Evolutionary conservation across 2,113 vertebrate species (phyloP).

Genomic region (Cacatua alba): DNA sequence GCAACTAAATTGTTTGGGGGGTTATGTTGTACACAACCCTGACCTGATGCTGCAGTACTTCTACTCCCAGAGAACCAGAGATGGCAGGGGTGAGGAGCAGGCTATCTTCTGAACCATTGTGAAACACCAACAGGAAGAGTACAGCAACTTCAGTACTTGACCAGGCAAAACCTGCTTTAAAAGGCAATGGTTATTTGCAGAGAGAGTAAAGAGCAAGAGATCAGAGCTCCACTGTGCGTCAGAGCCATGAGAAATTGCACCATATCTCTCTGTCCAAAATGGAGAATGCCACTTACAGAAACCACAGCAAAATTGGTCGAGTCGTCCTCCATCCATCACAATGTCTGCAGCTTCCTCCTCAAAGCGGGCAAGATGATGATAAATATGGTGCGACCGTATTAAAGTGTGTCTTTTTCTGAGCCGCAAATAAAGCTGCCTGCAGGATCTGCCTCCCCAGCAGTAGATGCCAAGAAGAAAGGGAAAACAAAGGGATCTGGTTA

Average conservation of each 20-base stretch:
- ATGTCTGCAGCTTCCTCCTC: neutral
- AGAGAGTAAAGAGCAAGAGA: neutral
- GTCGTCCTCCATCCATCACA: neutral
- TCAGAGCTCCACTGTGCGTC: neutral
- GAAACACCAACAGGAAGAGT: neutral
- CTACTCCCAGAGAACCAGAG: neutral
- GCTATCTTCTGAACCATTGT: neutral
- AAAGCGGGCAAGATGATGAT: neutral
- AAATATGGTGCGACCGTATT: neutral
- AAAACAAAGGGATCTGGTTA: neutral
- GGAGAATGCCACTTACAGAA: neutral
- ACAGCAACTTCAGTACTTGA: neutral
- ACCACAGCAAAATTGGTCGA: neutral
- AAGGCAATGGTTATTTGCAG: neutral
- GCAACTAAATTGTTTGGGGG: neutral
- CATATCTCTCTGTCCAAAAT: neutral
- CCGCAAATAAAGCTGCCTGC: neutral
- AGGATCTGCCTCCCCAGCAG: neutral
- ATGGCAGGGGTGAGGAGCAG: neutral
- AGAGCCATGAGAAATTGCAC: neutral
- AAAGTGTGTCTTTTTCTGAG: neutral
- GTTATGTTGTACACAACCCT: fast-evolving
- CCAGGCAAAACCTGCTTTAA: neutral
- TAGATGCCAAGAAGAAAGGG: neutral
- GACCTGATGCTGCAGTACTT: neutral